phyloP scores from a whole-genome alignment of 1,140 invertebrate genomes.

The Neotoxoptera formosana region DNA sequence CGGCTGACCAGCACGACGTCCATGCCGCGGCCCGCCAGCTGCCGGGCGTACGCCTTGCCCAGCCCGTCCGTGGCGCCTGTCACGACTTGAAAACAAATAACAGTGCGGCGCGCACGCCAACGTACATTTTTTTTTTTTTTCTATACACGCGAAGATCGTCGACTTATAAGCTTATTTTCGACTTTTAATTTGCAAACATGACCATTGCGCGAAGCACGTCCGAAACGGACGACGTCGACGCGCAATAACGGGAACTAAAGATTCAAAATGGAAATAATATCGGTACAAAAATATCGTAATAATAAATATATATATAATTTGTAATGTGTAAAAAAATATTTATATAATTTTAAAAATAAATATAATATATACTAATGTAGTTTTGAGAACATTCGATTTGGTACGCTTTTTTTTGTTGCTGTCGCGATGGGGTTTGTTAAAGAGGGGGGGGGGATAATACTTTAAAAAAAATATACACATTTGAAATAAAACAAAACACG shows the following conservation, averaged over 20 bases:
- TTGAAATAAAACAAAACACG: not conserved
- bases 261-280: not conserved
- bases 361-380: too few species aligned
- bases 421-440: too few species aligned
- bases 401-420: too few species aligned
- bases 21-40: constrained; percentile 81
- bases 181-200: not conserved
- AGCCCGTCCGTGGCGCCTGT: constrained; percentile 93
- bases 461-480: not conserved
- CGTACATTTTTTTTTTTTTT: too few species aligned
- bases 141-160: not conserved
- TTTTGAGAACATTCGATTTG: not conserved
- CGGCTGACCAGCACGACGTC: constrained; percentile 90
- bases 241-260: not conserved
- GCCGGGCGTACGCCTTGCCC: constrained; percentile 87
- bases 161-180: too few species aligned
- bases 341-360: not conserved
- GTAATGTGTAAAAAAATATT: not conserved
- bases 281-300: not conserved
- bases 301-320: not conserved
- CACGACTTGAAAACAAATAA: constrained; percentile 73
- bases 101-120: too few species aligned
- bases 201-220: not conserved
- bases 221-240: not conserved
- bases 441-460: not conserved